These are phyloP conservation scores for Rhagonycha lutea DNA, from an alignment of 2,888 invertebrate species.

Conservation along the genomic window DNA sequence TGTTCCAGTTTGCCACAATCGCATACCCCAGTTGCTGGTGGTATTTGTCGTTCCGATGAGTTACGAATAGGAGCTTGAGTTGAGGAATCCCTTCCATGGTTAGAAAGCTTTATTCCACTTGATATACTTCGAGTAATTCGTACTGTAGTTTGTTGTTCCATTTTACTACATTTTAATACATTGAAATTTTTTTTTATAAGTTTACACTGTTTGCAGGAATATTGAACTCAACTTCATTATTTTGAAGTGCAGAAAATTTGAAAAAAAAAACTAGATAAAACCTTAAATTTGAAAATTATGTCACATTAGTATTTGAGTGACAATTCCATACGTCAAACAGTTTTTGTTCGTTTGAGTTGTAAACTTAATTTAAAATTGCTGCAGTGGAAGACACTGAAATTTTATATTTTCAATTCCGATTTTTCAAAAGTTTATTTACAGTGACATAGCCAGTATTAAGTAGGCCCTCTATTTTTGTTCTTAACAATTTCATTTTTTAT, in stretches of 20 bases:
- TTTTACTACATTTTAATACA: neutral
- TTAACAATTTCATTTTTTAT: too few relatives aligned
- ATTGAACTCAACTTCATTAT: neutral
- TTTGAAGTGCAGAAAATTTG: neutral
- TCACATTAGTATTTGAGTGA: neutral
- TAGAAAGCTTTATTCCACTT: neutral
- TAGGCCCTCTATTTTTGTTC: too few relatives aligned
- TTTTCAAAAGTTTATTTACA: too few relatives aligned
- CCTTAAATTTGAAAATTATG: neutral
- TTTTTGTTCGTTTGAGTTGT: neutral
- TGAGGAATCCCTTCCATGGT: neutral
- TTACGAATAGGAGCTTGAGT: neutral
- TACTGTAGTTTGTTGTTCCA: neutral
- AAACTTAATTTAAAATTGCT: too few relatives aligned
- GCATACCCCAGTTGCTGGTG: neutral
- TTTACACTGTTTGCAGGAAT: neutral
- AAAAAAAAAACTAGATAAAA: neutral
- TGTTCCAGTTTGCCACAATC: neutral
- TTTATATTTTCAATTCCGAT: too few relatives aligned
- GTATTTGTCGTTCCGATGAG: neutral
- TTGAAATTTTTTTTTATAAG: neutral
- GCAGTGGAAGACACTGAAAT: too few relatives aligned
- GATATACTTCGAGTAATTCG: neutral
- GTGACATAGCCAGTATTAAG: too few relatives aligned
- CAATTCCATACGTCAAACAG: neutral